These are phyloP conservation scores for Neolamprologus falcicula DNA, from an alignment of 2,113 vertebrate genomes.

Conservation along the genomic window DNA sequence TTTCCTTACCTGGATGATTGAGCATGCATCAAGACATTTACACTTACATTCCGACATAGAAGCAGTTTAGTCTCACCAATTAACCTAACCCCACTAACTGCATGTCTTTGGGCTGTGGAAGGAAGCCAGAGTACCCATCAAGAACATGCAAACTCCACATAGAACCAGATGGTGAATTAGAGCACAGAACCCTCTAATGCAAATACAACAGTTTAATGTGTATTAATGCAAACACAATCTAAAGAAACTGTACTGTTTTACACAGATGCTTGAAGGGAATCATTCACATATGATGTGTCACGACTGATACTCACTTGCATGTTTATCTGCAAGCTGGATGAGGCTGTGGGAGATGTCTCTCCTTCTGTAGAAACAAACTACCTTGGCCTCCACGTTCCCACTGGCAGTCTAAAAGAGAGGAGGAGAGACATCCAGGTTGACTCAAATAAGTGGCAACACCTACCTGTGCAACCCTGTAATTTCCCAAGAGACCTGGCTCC, in stretches of 20 bases:
- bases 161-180: not conserved
- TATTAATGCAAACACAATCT: not conserved
- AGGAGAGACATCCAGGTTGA: not conserved
- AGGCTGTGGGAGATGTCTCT: slow-evolving; percentile 98
- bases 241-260: not conserved
- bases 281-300: not conserved
- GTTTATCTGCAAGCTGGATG: slow-evolving; percentile 96
- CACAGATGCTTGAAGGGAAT: not conserved
- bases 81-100: not conserved
- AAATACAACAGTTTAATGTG: not conserved
- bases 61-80: not conserved
- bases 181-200: not conserved
- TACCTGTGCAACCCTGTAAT: slow-evolving; percentile 11
- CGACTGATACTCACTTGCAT: slow-evolving; percentile 79
- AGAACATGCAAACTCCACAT: not conserved
- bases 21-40: not conserved
- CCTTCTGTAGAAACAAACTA: slow-evolving; percentile 95
- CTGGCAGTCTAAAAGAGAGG: slow-evolving; percentile 83
- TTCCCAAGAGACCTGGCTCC: slow-evolving; percentile 30
- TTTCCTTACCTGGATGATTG: not conserved
- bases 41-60: not conserved
- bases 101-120: not conserved
- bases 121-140: not conserved
- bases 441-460: not conserved
- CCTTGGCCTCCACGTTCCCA: slow-evolving; percentile 97